These are phyloP conservation scores for Ivindomyrus marchei DNA, from an alignment of 2,113 vertebrate species.

Conservation along the genomic window DNA sequence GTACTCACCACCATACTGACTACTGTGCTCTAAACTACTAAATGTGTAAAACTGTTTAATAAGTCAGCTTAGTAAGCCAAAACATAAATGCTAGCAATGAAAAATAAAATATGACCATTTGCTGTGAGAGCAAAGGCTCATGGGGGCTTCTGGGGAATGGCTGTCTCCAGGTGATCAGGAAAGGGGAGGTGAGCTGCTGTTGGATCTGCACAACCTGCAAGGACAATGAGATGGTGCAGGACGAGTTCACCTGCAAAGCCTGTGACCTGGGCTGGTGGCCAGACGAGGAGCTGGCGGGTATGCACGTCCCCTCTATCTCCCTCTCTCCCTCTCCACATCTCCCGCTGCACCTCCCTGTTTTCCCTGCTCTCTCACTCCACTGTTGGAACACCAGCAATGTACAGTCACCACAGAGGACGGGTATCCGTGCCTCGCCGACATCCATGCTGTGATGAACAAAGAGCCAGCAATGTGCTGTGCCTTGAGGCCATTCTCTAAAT, in stretches of 20 bases:
- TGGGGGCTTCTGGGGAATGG: not conserved
- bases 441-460: not conserved
- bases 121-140: not conserved
- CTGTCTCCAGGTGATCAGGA: conserved; percentile 81
- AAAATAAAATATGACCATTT: not conserved
- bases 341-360: not conserved
- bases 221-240: conserved; percentile 90
- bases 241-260: conserved; percentile 96
- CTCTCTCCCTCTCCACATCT: not conserved
- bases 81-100: not conserved
- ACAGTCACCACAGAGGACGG: not conserved
- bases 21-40: not conserved
- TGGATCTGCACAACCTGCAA: conserved; percentile 99
- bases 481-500: not conserved
- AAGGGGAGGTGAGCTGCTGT: conserved; percentile 97
- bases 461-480: not conserved
- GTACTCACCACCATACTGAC: not conserved
- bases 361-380: not conserved
- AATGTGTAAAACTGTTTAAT: not conserved
- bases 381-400: not conserved
- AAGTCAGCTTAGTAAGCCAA: not conserved
- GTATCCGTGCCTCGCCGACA: not conserved
- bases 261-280: conserved; percentile 98
- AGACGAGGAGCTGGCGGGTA: conserved; percentile 80
- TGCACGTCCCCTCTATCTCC: not conserved